These are phyloP conservation scores for Cottus gobio DNA, from an alignment of 2,113 vertebrate species.

Conservation along the genomic window DNA sequence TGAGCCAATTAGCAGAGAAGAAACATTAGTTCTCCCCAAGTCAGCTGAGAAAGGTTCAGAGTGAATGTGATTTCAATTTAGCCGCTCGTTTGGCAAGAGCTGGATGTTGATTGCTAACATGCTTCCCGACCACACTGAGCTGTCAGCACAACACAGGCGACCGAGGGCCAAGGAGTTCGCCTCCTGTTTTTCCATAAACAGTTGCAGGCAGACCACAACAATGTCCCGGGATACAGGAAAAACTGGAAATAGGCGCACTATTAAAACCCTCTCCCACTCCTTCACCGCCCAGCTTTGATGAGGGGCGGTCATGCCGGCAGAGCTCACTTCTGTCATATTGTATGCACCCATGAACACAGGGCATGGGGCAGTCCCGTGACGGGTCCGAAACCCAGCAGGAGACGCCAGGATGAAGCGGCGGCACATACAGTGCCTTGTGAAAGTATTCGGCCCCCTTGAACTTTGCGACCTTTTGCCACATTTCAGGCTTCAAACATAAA, in stretches of 20 bases:
- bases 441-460: too few species aligned
- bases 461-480: too few species aligned
- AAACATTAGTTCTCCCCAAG: constrained; percentile 34
- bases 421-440: too few species aligned
- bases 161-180: constrained; percentile 26
- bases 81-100: constrained; percentile 31
- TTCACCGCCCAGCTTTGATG: constrained; percentile 17
- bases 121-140: constrained; percentile 35
- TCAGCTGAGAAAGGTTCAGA: constrained; percentile 7
- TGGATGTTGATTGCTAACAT: constrained; percentile 57
- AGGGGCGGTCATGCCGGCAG: constrained; percentile 15
- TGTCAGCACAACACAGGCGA: constrained; percentile 60
- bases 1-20: constrained; percentile 38
- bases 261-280: constrained; percentile 23
- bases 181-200: constrained; percentile 71
- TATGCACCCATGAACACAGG: neutral
- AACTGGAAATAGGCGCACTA: constrained; percentile 48
- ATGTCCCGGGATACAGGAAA: constrained; percentile 33
- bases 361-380: neutral
- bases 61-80: constrained; percentile 64
- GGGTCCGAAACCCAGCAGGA: neutral
- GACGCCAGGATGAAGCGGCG: constrained; percentile 25
- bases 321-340: neutral
- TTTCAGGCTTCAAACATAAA: too few species aligned
- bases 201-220: constrained; percentile 61